Evolutionary conservation across 2,113 vertebrate species (phyloP).

Genomic region (Castor canadensis): DNA sequence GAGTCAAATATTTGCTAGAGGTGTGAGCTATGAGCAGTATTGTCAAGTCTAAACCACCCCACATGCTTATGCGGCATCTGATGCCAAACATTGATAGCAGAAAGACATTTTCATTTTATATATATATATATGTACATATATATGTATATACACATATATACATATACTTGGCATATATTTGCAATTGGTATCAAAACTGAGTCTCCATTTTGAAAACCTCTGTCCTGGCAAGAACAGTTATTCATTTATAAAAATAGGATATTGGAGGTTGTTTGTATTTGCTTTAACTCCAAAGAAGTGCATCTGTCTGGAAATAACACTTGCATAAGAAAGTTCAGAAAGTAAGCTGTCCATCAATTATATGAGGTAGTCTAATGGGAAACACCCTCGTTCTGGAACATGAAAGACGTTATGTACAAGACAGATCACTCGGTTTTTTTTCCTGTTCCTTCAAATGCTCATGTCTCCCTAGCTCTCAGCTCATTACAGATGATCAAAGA

Average conservation of each 20-base stretch:
- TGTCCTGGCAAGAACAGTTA: not conserved
- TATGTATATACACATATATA: too few relatives aligned
- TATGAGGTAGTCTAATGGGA: not conserved
- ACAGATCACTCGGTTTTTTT: not conserved
- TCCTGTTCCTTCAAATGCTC: not conserved
- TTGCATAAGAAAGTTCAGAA: not conserved
- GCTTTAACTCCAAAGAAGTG: not conserved
- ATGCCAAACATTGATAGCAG: not conserved
- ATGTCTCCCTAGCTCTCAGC: not conserved
- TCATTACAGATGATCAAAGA: not conserved
- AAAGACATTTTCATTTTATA: not conserved
- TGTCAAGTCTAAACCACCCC: not conserved
- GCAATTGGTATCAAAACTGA: not conserved
- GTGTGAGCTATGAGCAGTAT: not conserved
- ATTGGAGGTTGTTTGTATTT: not conserved
- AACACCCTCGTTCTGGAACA: not conserved
- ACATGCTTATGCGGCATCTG: not conserved
- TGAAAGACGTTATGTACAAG: not conserved
- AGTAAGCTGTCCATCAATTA: not conserved
- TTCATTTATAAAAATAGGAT: not conserved
- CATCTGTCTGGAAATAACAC: not conserved
- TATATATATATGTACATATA: too few relatives aligned
- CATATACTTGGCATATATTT: not conserved
- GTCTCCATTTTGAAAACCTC: not conserved
- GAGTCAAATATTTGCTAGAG: not conserved